Base-by-base conservation (phyloP, 1,140 invertebrate genomes). In the Eufriesea mexicana region DNA sequence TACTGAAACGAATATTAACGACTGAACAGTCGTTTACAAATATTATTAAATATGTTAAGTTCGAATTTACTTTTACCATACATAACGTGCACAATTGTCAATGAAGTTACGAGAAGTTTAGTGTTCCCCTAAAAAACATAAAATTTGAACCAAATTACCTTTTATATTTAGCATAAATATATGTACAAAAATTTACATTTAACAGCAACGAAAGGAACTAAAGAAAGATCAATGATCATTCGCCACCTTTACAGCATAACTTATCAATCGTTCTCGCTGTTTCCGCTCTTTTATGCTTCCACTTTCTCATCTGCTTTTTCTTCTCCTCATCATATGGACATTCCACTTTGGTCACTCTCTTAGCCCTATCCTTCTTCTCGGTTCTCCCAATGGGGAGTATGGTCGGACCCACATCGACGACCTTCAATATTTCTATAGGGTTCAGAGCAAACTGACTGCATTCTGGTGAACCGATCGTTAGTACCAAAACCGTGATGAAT, bases 401-500 rank as follows among this genome's bases (percentile, higher is more conserved):
- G 2, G 59, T 6, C 5, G 61, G 6, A 2, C 70, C 83, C 1
- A 90, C 28, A 4, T 92, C 91, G 42, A 89, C 35, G 2, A 89
- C 84, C 23, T 84, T 90, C 1, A 88, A 55, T 45, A 93, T 91
- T 1, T 90, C 88, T 0, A 93, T 75, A 10, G 93, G 92, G 70
- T 90, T 89, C 2, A 93, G 9, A 7, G 54, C 70, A 68, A 93
- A 93, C 47, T 72, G 61, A n/a, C 90, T 91, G 64, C 89, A 90
- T 55, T 93, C 92, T 12, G 80, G 35, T 0, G 93, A 91, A 20
- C 87, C 90, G 61, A 93, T 88, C 0, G 86, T 87, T 57, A 93
- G 25, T 10, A 93, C 73, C 10, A 93, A 66, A 14, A 80, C 71
- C 5, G 51, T 83, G 20, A 93, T 76, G 20, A 93, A 90, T 64